These are phyloP conservation scores for Stenodema calcarata DNA, from an alignment of 2,888 invertebrate species.

Conservation along the genomic window DNA sequence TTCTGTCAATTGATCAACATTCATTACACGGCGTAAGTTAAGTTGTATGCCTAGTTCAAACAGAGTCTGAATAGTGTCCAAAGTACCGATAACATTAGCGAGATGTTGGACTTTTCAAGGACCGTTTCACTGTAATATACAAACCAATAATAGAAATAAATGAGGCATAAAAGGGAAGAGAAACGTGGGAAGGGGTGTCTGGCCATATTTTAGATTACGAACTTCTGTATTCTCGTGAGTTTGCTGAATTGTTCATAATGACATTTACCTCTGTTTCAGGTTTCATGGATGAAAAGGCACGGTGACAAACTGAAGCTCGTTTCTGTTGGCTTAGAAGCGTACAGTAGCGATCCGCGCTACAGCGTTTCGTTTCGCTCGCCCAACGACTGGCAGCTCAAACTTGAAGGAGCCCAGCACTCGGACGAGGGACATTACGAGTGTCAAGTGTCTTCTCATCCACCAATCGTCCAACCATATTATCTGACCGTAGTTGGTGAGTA, in stretches of 20 bases:
- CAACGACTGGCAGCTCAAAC: conserved; percentile 78
- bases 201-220: too few species aligned
- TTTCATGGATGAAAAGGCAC: conserved; percentile 74
- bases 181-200: too few species aligned
- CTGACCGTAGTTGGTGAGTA: conserved; percentile 75
- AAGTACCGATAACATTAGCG: too few species aligned
- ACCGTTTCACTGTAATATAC: too few species aligned
- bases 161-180: too few species aligned
- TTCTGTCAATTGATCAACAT: too few species aligned
- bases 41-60: too few species aligned
- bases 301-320: conserved; percentile 73
- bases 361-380: conserved; percentile 68
- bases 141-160: too few species aligned
- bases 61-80: too few species aligned
- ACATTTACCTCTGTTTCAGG: conserved; percentile 59
- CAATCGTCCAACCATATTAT: conserved; percentile 72
- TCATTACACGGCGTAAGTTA: too few species aligned
- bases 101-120: too few species aligned
- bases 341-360: conserved; percentile 67
- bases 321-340: conserved; percentile 70
- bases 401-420: conserved; percentile 75
- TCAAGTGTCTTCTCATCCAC: conserved; percentile 80
- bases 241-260: not conserved
- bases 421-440: conserved; percentile 83
- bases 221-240: too few species aligned